Percentiles rank a stretch among this genome's conserved stretches.
phyloP scores from a whole-genome alignment of 1,140 invertebrate species.

The Laupala kohalensis region DNA sequence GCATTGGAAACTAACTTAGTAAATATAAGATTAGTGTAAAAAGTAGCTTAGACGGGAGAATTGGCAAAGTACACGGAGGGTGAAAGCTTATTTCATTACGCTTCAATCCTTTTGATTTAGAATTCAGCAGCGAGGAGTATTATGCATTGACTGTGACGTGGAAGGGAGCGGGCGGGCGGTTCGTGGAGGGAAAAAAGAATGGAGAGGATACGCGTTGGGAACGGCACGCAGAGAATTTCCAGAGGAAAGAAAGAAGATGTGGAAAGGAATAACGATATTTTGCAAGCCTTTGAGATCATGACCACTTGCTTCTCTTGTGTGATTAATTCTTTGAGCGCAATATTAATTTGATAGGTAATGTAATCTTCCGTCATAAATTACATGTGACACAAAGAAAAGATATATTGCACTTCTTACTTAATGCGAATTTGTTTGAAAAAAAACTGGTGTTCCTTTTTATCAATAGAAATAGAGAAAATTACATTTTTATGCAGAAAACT shows the following conservation, averaged over 20 bases:
- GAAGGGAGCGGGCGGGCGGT: not conserved
- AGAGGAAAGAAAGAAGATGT: not conserved
- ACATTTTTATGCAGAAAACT: no score
- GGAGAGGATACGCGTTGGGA: not conserved
- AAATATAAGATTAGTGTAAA: conserved; percentile 12
- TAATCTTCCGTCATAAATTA: no score
- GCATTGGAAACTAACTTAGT: conserved; percentile 12
- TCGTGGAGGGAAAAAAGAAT: not conserved
- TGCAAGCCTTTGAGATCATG: no score
- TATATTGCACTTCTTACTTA: no score
- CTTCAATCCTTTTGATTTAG: conserved; percentile 17
- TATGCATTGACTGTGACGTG: conserved; percentile 12
- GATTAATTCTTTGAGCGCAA: no score
- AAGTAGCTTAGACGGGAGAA: conserved; percentile 13
- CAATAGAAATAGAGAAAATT: no score
- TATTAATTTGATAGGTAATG: no score
- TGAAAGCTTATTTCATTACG: conserved; percentile 15
- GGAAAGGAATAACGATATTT: not conserved
- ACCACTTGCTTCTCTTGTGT: no score
- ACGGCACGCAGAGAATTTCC: not conserved
- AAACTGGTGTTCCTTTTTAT: no score
- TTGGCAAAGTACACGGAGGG: conserved; percentile 16
- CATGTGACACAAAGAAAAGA: no score
- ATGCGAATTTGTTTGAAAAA: no score
- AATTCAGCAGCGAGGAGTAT: conserved; percentile 13